Conservation (phyloP, 1,140 invertebrate species). For the Bacillus rossius region DNA sequence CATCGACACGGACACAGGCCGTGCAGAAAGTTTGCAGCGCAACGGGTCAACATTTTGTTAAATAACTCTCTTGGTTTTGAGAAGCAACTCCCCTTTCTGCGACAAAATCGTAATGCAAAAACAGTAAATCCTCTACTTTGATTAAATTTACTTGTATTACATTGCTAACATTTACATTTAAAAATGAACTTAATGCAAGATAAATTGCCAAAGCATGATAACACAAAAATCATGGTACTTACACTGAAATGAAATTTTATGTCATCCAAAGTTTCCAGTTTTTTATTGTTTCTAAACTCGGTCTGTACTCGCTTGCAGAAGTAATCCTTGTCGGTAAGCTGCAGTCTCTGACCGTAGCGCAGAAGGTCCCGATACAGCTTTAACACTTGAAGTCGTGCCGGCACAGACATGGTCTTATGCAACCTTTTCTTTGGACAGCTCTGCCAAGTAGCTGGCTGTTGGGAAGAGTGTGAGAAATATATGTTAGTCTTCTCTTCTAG, state of each 20-base stretch:
- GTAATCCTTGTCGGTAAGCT: slow-evolving; percentile 39
- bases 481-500: no score
- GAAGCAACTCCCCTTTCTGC: slow-evolving; percentile 37
- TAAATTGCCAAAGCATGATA: not conserved
- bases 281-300: slow-evolving; percentile 36
- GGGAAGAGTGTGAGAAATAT: no score
- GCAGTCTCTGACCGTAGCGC: slow-evolving; percentile 35
- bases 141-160: no score
- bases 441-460: no score
- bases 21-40: not conserved
- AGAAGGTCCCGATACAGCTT: slow-evolving; percentile 36
- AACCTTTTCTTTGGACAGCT: no score
- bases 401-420: not conserved
- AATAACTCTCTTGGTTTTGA: slow-evolving; percentile 31
- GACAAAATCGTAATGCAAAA: slow-evolving; percentile 18
- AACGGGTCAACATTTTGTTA: slow-evolving; percentile 16
- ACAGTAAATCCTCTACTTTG: no score
- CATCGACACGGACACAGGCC: not conserved
- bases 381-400: slow-evolving; percentile 14
- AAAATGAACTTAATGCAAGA: not conserved
- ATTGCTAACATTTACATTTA: no score
- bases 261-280: slow-evolving; percentile 24
- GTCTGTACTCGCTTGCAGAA: slow-evolving; percentile 29
- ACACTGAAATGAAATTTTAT: slow-evolving; percentile 36
- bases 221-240: not conserved